A percentile compares a stretch with the other conserved stretches of the same genome.
Evolutionary conservation across 1,140 invertebrate species (phyloP).

Genomic region (Temnothorax curvispinosus): DNA sequence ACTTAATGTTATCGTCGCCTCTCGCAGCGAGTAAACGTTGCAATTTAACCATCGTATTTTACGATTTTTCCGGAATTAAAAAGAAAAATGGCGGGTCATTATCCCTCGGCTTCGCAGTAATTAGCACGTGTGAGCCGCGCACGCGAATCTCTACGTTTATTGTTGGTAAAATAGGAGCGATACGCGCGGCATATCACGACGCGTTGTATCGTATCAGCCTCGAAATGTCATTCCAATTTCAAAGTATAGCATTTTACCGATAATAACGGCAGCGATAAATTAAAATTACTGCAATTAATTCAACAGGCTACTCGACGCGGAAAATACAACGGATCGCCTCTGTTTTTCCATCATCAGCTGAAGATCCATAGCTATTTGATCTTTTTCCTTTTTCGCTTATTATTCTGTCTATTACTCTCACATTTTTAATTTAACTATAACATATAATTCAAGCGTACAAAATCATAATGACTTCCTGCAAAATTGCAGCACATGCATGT

Average conservation of each 20-base stretch:
- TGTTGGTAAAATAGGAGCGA: neutral
- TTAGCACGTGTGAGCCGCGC: neutral
- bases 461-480: slow-evolving; percentile 32
- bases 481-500: neutral
- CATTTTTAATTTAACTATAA: slow-evolving; percentile 7
- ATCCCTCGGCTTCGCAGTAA: neutral
- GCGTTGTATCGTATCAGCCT: neutral
- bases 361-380: neutral
- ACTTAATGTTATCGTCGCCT: neutral
- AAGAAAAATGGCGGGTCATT: neutral
- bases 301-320: neutral
- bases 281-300: slow-evolving; percentile 65
- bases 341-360: slow-evolving; percentile 8
- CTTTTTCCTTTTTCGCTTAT: neutral
- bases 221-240: slow-evolving; percentile 28
- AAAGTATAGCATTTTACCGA: slow-evolving; percentile 10
- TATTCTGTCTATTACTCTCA: neutral
- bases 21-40: neutral
- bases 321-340: neutral
- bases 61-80: neutral
- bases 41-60: neutral
- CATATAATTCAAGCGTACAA: slow-evolving; percentile 4
- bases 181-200: neutral
- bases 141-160: neutral
- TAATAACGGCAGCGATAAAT: slow-evolving; percentile 51